These are phyloP conservation scores for Crax fasciolata DNA, from an alignment of 2,797 vertebrate species.

Conservation along the genomic window DNA sequence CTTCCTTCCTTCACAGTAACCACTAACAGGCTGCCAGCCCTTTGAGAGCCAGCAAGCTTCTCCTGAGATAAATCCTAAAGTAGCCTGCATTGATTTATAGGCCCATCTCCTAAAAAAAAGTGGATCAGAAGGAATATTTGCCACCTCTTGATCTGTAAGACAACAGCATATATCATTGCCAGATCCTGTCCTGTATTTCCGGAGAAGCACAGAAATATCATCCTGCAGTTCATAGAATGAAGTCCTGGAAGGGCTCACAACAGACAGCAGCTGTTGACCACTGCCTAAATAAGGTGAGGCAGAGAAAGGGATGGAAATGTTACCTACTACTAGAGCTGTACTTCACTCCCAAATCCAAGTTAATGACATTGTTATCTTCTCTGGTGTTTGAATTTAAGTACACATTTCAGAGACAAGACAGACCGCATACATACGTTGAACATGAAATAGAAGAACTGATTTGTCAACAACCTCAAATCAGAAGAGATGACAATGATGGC, in stretches of 20 bases:
- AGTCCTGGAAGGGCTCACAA: neutral
- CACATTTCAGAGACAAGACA: neutral
- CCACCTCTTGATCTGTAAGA: neutral
- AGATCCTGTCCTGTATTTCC: neutral
- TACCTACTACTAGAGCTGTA: neutral
- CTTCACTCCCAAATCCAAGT: neutral
- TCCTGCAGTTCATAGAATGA: neutral
- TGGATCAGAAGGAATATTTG: rapidly evolving
- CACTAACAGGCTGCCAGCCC: neutral
- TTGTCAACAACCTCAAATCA: neutral
- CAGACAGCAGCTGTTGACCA: neutral
- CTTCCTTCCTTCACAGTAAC: neutral
- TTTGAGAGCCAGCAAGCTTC: neutral
- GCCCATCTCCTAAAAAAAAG: neutral
- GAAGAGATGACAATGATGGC: neutral
- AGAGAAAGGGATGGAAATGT: neutral
- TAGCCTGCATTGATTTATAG: neutral
- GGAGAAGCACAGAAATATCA: neutral
- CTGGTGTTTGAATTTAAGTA: neutral
- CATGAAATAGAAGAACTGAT: neutral
- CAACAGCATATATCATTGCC: neutral
- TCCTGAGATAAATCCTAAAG: neutral
- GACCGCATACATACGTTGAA: neutral
- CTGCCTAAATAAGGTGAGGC: neutral
- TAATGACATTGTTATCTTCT: neutral